Evolutionary conservation across 2,888 invertebrate species (phyloP).

Genomic region (Nephrocerus scutellatus): DNA sequence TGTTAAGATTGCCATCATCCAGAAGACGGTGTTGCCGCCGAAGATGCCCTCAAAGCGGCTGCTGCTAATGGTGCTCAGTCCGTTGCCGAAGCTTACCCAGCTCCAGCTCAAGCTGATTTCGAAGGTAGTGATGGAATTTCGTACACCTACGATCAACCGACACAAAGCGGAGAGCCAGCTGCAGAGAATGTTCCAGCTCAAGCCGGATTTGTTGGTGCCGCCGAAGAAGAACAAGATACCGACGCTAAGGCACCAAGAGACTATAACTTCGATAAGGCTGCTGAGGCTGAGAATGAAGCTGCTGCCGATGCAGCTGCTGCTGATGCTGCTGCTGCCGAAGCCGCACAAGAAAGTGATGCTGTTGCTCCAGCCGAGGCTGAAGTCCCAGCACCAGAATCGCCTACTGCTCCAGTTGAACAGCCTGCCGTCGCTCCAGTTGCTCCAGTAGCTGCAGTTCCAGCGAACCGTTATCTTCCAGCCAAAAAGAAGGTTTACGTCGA

Average conservation of each 20-base stretch:
- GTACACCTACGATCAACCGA: conserved; percentile 5
- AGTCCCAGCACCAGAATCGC: conserved; percentile 34
- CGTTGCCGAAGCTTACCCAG: conserved; percentile 44
- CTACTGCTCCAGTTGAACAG: conserved; percentile 29
- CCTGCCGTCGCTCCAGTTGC: conserved; percentile 27
- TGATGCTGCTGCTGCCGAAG: conserved; percentile 13
- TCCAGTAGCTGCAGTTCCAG: conserved; percentile 22
- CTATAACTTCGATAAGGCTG: conserved; percentile 33
- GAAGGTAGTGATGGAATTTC: conserved; percentile 25
- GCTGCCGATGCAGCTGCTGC: conserved; percentile 13
- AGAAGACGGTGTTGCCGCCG: conserved; percentile 36
- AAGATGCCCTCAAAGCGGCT: conserved; percentile 34
- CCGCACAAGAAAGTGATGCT: conserved; percentile 10
- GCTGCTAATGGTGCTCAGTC: conserved; percentile 38
- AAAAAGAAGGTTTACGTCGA: conserved; percentile 42
- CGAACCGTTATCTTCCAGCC: conserved; percentile 40
- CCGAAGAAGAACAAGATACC: conserved; percentile 27
- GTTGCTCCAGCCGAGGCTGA: conserved; percentile 25
- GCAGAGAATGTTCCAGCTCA: conserved; percentile 11
- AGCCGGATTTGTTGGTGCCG: conserved; percentile 6
- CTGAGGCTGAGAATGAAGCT: conserved; percentile 21
- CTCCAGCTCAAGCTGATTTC: not conserved
- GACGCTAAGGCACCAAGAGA: conserved; percentile 42
- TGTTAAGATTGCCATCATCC: conserved; percentile 41
- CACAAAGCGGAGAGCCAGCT: conserved; percentile 6